Base-by-base conservation (phyloP, 2,888 invertebrate species). In the Megamerina dolium region DNA sequence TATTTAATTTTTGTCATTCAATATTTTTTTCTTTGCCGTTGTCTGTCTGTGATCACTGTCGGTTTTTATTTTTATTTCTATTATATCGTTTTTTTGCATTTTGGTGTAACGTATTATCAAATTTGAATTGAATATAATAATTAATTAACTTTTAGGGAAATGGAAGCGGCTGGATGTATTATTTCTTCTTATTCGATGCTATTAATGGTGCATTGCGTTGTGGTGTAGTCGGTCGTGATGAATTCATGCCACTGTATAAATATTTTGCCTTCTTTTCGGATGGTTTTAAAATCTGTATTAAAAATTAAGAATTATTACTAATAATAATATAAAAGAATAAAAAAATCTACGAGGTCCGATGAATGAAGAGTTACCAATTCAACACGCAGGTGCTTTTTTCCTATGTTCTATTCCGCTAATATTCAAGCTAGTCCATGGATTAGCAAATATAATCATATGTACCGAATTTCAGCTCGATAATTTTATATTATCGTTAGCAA, bases 231-330 rank as follows among this genome's bases (percentile, higher is more conserved):
- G 89, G 84, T 77, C 93, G 80, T 51, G 86, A 85, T 52, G 87
- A 86, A 73, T 87, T 87, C 74, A 87, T 81, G 60, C 88, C 88
- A 61, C 84, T 83, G 75, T 97, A 97, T 71, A 95, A 92, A 74
- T 96, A 97, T 76, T 99, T 97, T 58, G 97, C 96, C 77, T 99
- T 99, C 77, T 99, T 99, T 77, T 99, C 97, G 50, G 96, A 96
- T 63, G 97, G 97, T 75, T 99, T 97, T 74, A 99, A 75, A 64
- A 99, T 99, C 96, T 97, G 73, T 13, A 23, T 23, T 23, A 23
- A 10, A 23, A 23, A 23, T 8, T n/a, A 72, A 68, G 5, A 10
- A 32, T 5, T 31, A 18, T 18, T 37, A 41, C 2, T 27, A 37
- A 29, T 4, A 33, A 10, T 32, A 20, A 10, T 10, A 36, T 13